Base-by-base conservation (phyloP, 2,113 vertebrate genomes). In the Terrapene triunguis region DNA sequence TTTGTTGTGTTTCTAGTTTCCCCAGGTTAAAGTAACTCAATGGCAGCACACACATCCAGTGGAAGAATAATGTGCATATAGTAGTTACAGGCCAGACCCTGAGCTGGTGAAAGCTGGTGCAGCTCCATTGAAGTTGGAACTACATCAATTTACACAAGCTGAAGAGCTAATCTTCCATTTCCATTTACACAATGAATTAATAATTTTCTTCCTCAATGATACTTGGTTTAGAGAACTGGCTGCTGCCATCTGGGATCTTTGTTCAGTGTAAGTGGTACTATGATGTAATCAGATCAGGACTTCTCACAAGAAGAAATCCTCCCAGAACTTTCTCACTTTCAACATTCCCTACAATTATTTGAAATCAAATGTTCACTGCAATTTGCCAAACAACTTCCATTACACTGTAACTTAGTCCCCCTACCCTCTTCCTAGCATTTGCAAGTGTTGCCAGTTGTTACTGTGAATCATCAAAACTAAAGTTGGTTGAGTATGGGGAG, bases 211-310 rank as follows among this genome's bases (percentile, higher is more conserved):
- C 3, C 74, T 88, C 76, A 42, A 12, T 44, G 62, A n/a, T 8
- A 2, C 13, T 27, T 81, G 51, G 4, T 50, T 57, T 5, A 6
- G 57, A 22, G 65, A 84, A 80, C 22, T 1, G 2, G 5, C 12
- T 47, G 44, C 87, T 85, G 47, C 78, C 42, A 35, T 38, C 21
- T 42, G 29, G 44, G 38, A 85, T 50, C 12, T 89, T 84, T 81
- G 42, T 35, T 82, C 27, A 8, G 35, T 62, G 42, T 2, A 35
- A 1, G 1, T n/a, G 47, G 32, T 0, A 1, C 10, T 69, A 6
- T 42, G 14, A 25, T 50, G 19, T 19, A 1, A 0, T n/a, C 24
- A 48, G 62, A 55, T 82, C 51, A 51, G 59, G 9, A 10, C 17
- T 44, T 24, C 9, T 51, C 48, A 35, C 10, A 38, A 80, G 57